A percentile compares a stretch with the other conserved stretches of the same genome.
Conservation (phyloP, 2,113 vertebrate genomes). For the Pseudolaguvia tuberculata region DNA sequence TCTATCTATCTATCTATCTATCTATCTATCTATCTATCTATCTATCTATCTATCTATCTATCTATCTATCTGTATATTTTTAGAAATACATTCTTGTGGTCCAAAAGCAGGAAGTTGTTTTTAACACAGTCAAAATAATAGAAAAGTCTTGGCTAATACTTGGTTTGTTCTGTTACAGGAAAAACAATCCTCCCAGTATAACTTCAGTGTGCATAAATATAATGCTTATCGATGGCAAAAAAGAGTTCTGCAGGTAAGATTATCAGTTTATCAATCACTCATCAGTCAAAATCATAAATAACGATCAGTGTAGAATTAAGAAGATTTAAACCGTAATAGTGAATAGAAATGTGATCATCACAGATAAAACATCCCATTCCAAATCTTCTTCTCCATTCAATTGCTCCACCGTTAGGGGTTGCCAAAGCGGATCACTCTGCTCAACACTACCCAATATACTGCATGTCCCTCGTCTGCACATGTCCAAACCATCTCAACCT, state of each 20-base stretch:
- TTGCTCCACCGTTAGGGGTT: too few species aligned
- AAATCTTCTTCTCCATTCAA: too few species aligned
- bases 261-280: not conserved
- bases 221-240: conserved; percentile 75
- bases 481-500: too few species aligned
- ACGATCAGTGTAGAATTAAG: not conserved
- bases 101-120: not conserved
- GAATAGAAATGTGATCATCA: not conserved
- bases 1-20: too few species aligned
- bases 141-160: conserved; percentile 3
- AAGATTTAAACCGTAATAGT: not conserved
- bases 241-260: conserved; percentile 67
- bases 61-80: not conserved
- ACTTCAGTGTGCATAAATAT: conserved; percentile 74
- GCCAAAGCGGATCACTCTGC: too few species aligned
- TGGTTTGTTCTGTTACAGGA: conserved; percentile 53
- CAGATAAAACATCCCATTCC: too few species aligned
- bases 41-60: too few species aligned
- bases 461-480: too few species aligned
- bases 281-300: not conserved
- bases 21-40: too few species aligned
- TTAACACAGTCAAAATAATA: not conserved
- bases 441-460: too few species aligned
- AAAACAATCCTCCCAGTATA: conserved; percentile 58
- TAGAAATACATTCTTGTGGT: not conserved